These are phyloP conservation scores for Druceiella hillmani DNA, from an alignment of 2,888 invertebrate species.

Conservation along the genomic window DNA sequence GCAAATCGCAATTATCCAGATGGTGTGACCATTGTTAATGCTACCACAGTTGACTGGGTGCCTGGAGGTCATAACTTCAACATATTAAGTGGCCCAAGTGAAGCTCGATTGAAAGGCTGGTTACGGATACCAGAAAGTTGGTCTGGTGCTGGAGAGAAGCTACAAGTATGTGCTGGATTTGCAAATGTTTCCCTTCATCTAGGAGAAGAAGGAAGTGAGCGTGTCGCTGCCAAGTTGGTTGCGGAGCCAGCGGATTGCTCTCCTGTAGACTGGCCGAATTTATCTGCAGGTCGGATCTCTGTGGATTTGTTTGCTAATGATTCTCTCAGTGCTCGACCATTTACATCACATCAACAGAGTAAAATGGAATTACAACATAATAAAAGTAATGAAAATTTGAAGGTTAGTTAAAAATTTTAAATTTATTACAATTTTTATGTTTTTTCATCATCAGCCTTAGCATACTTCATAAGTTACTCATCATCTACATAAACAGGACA, in stretches of 20 bases:
- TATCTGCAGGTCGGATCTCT: conserved; percentile 58
- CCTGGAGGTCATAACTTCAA: conserved; percentile 65
- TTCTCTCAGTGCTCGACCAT: conserved; percentile 50
- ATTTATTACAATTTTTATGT: too few relatives aligned
- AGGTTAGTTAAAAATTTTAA: too few relatives aligned
- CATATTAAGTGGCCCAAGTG: conserved; percentile 65
- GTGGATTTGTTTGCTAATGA: conserved; percentile 66
- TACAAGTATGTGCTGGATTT: conserved; percentile 75
- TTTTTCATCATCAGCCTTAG: too few relatives aligned
- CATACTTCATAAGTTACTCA: too few relatives aligned
- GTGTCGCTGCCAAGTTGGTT: conserved; percentile 59
- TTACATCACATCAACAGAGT: conserved; percentile 63
- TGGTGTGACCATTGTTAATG: conserved; percentile 78
- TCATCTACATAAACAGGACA: too few relatives aligned
- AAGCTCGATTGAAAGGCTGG: conserved; percentile 76
- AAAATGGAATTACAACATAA: conserved; percentile 81
- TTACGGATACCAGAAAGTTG: conserved; percentile 72
- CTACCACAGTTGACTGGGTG: conserved; percentile 76
- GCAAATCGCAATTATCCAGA: conserved; percentile 87
- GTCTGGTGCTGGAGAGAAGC: conserved; percentile 60
- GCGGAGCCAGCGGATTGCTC: conserved; percentile 68
- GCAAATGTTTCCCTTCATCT: conserved; percentile 64
- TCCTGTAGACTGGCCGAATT: conserved; percentile 59
- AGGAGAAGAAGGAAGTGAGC: conserved; percentile 40
- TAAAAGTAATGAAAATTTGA: conserved; percentile 65